Conservation (phyloP, 1,140 invertebrate species). For the Samia ricini region DNA sequence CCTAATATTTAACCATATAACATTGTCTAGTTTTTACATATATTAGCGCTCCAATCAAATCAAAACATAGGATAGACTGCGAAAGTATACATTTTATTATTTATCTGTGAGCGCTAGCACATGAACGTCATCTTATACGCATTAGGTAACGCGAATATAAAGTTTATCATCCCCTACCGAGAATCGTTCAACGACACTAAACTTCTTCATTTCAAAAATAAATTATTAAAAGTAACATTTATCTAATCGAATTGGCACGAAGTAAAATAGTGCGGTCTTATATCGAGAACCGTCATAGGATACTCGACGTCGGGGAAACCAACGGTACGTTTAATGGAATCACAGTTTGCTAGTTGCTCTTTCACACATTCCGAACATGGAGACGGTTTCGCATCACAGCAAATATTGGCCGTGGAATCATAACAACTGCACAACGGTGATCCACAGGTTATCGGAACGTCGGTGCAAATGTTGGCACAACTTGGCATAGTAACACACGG, state of each 20-base stretch:
- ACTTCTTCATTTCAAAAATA: too few relatives aligned
- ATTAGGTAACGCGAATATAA: too few relatives aligned
- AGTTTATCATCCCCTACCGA: too few relatives aligned
- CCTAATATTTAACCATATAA: too few relatives aligned
- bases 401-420: constrained; percentile 20
- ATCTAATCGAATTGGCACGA: not conserved
- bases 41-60: too few relatives aligned
- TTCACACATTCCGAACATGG: constrained; percentile 23
- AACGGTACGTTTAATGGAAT: constrained; percentile 9
- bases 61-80: too few relatives aligned
- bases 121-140: too few relatives aligned
- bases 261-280: constrained; percentile 28
- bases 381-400: constrained; percentile 12
- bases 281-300: constrained; percentile 28
- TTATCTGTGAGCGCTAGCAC: too few relatives aligned
- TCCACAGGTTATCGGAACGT: not conserved
- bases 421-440: constrained; percentile 10
- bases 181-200: too few relatives aligned
- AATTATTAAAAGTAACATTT: too few relatives aligned
- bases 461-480: not conserved
- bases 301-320: constrained; percentile 48
- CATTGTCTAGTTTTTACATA: too few relatives aligned
- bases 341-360: constrained; percentile 5
- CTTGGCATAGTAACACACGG: not conserved
- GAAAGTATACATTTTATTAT: too few relatives aligned